These are phyloP conservation scores for Lamellibrachia satsuma DNA, from an alignment of 2,888 invertebrate genomes.

Conservation along the genomic window DNA sequence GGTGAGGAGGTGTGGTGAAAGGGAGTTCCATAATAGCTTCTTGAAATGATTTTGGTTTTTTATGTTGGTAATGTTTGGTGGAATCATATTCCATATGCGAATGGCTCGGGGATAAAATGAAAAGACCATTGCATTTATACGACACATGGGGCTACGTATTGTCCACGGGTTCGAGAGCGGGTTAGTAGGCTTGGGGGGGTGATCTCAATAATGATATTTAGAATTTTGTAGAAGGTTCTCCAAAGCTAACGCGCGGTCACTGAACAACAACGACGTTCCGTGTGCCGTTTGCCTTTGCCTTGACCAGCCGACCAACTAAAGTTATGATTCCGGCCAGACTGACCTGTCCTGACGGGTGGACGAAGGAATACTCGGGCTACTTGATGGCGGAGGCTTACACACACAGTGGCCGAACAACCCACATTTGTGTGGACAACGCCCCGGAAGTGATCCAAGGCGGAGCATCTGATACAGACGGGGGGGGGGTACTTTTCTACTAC, in stretches of 20 bases:
- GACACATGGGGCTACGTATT: too few species aligned
- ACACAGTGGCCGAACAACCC: constrained; percentile 26
- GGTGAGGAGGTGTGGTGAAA: too few species aligned
- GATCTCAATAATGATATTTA: too few species aligned
- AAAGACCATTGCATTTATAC: too few species aligned
- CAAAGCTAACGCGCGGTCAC: not conserved
- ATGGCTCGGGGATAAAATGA: too few species aligned
- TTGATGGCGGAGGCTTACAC: constrained; percentile 26
- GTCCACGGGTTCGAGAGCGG: too few species aligned
- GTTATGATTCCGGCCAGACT: constrained; percentile 39
- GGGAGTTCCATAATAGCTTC: too few species aligned
- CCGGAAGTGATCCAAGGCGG: constrained; percentile 32
- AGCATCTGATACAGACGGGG: constrained; percentile 30
- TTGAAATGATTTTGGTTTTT: too few species aligned
- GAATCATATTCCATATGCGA: too few species aligned
- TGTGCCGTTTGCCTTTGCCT: constrained; percentile 39
- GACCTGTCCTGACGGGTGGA: constrained; percentile 36
- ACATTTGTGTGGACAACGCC: not conserved
- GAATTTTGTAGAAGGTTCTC: too few species aligned
- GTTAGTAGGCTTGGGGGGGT: too few species aligned
- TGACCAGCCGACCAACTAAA: constrained; percentile 25
- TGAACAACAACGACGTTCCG: constrained; percentile 38
- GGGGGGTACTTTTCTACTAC: constrained; percentile 31
- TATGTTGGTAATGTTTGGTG: too few species aligned
- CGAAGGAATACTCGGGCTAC: constrained; percentile 37